Base-by-base conservation (phyloP, 2,888 invertebrate genomes). In the Drosophila conformis region DNA sequence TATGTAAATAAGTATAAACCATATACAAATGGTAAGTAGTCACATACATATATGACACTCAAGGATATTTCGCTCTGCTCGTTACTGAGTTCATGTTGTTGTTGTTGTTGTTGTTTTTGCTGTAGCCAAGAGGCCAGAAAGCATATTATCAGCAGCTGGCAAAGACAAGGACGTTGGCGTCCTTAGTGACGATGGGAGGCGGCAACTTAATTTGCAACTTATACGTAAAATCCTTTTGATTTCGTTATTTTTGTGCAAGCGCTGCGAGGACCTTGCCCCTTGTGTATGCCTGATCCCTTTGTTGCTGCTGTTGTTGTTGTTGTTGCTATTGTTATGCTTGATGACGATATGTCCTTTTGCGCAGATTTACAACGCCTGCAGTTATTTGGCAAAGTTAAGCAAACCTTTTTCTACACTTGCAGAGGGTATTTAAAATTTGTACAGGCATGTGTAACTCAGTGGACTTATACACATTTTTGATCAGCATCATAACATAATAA, bases 151-250 rank as follows among this genome's bases (percentile, higher is more conserved):
- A 86, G 83, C 83, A 85, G 54, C 66, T 57, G 69, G 53, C 67
- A 79, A 66, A 64, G 69, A 73, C 83, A 69, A 46, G 56, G 62
- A 31, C 62, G 60, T 57, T 60, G 54, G 79, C 58, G 67, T 63
- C 60, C 67, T 73, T 51, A 57, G 69, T 48, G 51, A 65, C 61
- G 67, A 35, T 51, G 58, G 15, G 31, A 48, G 72, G 51, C 57
- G 72, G 67, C 76, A 89, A 89, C 90, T 90, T 89, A 87, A 87
- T 90, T 87, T 89, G 90, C 90, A 87, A 90, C 90, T 90, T 89
- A 87, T 90, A 90, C 87, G 87, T 68, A 83, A 78, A 88, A 89
- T 76, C 87, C 89, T 83, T 89, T 89, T 87, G 87, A 87, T 90
- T 90, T 89, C 87, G 80, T 89, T 86, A 73, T 89, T 81, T 81